These are phyloP conservation scores for Pseudochromis fuscus DNA, from an alignment of 2,797 vertebrate species.

Conservation along the genomic window DNA sequence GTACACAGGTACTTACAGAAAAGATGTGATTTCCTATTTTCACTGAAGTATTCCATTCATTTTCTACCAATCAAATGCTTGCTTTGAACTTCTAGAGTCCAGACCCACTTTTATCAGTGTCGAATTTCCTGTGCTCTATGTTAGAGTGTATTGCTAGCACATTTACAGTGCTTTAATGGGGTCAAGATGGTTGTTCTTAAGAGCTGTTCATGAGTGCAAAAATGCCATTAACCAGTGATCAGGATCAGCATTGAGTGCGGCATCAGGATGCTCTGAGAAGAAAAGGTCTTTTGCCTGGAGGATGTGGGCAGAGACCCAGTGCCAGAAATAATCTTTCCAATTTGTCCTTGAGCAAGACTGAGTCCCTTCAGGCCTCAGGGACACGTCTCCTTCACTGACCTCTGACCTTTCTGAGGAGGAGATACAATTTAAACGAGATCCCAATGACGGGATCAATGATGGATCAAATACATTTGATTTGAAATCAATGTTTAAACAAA, in stretches of 20 bases:
- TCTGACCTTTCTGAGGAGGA: slow-evolving; percentile 36
- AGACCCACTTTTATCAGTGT: slow-evolving; percentile 84
- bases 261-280: slow-evolving; percentile 9
- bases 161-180: slow-evolving; percentile 89
- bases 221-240: slow-evolving; percentile 55
- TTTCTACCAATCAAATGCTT: slow-evolving; percentile 77
- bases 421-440: slow-evolving; percentile 9
- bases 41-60: slow-evolving; percentile 73
- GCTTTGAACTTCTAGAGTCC: slow-evolving; percentile 73
- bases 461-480: slow-evolving; percentile 41
- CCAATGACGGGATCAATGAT: slow-evolving; percentile 3
- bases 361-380: slow-evolving; percentile 21
- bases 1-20: slow-evolving; percentile 60
- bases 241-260: slow-evolving; percentile 18
- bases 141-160: slow-evolving; percentile 97
- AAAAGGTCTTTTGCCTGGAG: slow-evolving; percentile 1
- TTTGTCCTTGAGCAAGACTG: slow-evolving; percentile 38
- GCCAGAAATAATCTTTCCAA: slow-evolving; percentile 15
- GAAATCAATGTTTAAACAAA: slow-evolving; percentile 24
- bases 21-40: slow-evolving; percentile 59
- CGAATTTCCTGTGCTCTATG: slow-evolving; percentile 93
- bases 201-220: slow-evolving; percentile 53
- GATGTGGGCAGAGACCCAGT: slow-evolving; percentile 10
- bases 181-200: slow-evolving; percentile 34
- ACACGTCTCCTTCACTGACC: slow-evolving; percentile 18